These are phyloP conservation scores for Porites rus DNA, from an alignment of 92 coral and sea anemone species.

Conservation along the genomic window DNA sequence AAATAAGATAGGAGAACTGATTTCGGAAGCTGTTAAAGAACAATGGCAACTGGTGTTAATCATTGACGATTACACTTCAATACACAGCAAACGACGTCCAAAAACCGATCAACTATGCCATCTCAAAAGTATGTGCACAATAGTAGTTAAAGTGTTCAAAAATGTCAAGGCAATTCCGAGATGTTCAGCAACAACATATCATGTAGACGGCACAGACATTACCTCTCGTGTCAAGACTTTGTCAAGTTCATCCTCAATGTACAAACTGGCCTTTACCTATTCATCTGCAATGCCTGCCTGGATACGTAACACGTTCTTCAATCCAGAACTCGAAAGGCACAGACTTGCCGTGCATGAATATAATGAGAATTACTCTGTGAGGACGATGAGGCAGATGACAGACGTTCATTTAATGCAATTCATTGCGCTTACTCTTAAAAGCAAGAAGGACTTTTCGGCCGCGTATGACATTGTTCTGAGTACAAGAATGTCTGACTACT, in stretches of 20 bases:
- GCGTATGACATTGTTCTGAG: background rate
- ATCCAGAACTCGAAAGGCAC: slow-evolving; percentile 56
- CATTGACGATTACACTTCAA: slow-evolving; percentile 42
- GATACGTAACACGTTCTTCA: slow-evolving; percentile 48
- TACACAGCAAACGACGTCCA: slow-evolving; percentile 37
- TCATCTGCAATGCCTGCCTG: slow-evolving; percentile 42
- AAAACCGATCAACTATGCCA: slow-evolving; percentile 2
- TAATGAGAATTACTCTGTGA: background rate
- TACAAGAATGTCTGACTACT: slow-evolving; percentile 42
- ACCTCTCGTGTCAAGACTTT: slow-evolving; percentile 28
- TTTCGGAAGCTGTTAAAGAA: slow-evolving; percentile 40
- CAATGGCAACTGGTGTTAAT: slow-evolving; percentile 56
- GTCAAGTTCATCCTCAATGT: slow-evolving; percentile 38
- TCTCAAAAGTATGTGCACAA: slow-evolving; percentile 42
- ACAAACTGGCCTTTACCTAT: slow-evolving; percentile 43
- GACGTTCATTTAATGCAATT: slow-evolving; percentile 15
- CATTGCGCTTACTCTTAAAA: slow-evolving; percentile 34
- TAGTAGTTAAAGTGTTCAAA: slow-evolving; percentile 26
- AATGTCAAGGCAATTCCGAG: background rate
- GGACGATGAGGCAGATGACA: background rate
- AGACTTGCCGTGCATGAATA: slow-evolving; percentile 6
- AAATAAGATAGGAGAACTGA: slow-evolving; percentile 10
- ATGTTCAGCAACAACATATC: too few relatives aligned
- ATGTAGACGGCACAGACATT: background rate
- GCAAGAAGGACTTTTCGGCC: background rate